Evolutionary conservation across 2,888 invertebrate species (phyloP).

Genomic region (Acanthoscelides obtectus): DNA sequence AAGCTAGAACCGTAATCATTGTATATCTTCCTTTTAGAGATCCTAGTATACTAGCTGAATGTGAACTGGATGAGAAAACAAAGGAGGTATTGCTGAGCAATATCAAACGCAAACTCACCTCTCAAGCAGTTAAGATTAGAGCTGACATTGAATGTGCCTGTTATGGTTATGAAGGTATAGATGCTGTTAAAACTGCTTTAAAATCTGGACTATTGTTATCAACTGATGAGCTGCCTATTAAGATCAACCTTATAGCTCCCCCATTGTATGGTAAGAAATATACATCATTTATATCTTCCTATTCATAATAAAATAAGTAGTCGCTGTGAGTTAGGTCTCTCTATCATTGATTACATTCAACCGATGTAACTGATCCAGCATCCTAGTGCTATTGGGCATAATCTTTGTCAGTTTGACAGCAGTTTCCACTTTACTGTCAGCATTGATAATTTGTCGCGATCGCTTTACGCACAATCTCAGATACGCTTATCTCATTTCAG

Average conservation of each 20-base stretch:
- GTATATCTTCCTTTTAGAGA: slow-evolving; percentile 77
- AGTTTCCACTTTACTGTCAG: no score
- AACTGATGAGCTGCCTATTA: slow-evolving; percentile 91
- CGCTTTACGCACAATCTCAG: no score
- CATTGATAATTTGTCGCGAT: no score
- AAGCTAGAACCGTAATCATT: neutral
- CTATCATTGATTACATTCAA: no score
- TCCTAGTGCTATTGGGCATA: no score
- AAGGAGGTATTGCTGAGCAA: slow-evolving; percentile 90
- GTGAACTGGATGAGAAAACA: slow-evolving; percentile 87
- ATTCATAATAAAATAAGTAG: no score
- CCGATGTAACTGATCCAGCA: no score
- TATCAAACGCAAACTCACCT: slow-evolving; percentile 92
- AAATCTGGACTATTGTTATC: slow-evolving; percentile 86
- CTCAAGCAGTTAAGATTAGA: slow-evolving; percentile 94
- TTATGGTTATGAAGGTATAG: slow-evolving; percentile 97
- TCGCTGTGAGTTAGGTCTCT: no score
- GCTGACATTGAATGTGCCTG: slow-evolving; percentile 92
- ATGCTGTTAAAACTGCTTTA: slow-evolving; percentile 93
- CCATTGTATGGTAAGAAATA: slow-evolving; percentile 67
- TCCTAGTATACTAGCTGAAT: slow-evolving; percentile 91
- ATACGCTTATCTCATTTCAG: no score
- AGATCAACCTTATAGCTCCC: slow-evolving; percentile 98
- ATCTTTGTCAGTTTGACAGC: no score
- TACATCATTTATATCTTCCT: slow-evolving; percentile 2